Percentiles rank a stretch among this genome's conserved stretches.
These are phyloP conservation scores for Orius insidiosus DNA, from an alignment of 1,140 invertebrate genomes.

Conservation along the genomic window DNA sequence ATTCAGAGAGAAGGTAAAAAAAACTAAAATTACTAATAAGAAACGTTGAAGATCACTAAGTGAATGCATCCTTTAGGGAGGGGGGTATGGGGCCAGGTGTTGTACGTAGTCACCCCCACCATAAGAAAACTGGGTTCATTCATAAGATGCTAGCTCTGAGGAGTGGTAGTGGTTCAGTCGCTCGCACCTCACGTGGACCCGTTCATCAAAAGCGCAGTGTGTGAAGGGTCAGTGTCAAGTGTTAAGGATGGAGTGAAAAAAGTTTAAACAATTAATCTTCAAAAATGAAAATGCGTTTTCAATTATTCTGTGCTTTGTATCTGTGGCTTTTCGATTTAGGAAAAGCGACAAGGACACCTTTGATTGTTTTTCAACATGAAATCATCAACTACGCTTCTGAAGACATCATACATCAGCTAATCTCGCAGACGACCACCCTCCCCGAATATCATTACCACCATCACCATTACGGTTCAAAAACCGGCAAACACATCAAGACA, in stretches of 20 bases:
- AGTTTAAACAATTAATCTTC: too few relatives aligned
- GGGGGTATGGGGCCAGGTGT: conserved; percentile 5
- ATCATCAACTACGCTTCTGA: conserved; percentile 5
- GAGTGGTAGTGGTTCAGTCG: background rate
- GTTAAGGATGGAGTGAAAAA: too few relatives aligned
- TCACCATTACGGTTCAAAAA: conserved; percentile 1
- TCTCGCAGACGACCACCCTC: conserved; percentile 3
- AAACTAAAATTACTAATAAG: too few relatives aligned
- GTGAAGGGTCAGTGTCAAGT: too few relatives aligned
- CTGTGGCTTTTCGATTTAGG: too few relatives aligned
- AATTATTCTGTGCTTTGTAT: too few relatives aligned
- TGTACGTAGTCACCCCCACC: conserved; percentile 4
- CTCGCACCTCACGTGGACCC: conserved; percentile 1
- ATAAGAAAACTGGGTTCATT: conserved; percentile 1
- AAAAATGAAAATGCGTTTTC: too few relatives aligned
- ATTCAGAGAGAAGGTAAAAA: too few relatives aligned
- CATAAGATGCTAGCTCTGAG: conserved; percentile 9
- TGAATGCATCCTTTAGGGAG: too few relatives aligned
- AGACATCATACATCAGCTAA: conserved; percentile 7
- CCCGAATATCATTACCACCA: conserved; percentile 7
- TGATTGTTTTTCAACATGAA: conserved; percentile 13
- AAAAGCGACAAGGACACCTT: conserved; percentile 1
- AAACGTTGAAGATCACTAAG: too few relatives aligned
- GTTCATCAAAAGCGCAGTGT: too few relatives aligned
- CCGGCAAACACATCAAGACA: conserved; percentile 11